Evolutionary conservation across 2,797 vertebrate genomes (phyloP).

Genomic region (Steatocranus sp.): DNA sequence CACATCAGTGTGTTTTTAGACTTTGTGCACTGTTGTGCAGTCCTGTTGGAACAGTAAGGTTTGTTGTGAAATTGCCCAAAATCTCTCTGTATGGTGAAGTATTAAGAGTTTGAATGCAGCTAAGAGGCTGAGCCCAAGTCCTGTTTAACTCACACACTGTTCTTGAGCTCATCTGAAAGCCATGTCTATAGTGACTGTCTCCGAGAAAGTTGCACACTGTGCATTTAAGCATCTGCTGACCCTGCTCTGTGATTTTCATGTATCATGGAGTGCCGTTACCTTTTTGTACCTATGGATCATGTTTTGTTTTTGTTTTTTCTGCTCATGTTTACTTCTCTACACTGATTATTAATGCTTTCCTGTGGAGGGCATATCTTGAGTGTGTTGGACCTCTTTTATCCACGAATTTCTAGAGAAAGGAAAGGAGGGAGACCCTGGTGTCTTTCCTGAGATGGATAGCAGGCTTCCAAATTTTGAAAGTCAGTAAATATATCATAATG

Average conservation of each 20-base stretch:
- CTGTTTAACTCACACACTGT: not conserved
- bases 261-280: not conserved
- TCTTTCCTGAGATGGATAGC: not conserved
- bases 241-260: not conserved
- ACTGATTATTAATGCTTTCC: not conserved
- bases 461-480: not conserved
- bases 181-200: not conserved
- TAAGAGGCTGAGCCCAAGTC: not conserved
- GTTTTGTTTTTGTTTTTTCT: fast-evolving
- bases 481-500: not conserved
- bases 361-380: not conserved
- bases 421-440: not conserved
- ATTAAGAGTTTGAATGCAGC: not conserved
- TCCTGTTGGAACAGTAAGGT: not conserved
- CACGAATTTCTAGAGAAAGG: not conserved
- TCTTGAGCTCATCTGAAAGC: not conserved
- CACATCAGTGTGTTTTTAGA: not conserved
- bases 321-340: not conserved
- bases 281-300: not conserved
- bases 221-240: not conserved
- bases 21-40: not conserved
- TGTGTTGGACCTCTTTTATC: not conserved
- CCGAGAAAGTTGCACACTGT: fast-evolving
- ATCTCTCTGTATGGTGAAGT: fast-evolving
- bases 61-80: not conserved